Percentiles rank a stretch among this genome's conserved stretches.
These are phyloP conservation scores for Percopsis omiscomaycus DNA, from an alignment of 2,797 vertebrate genomes.

Conservation along the genomic window DNA sequence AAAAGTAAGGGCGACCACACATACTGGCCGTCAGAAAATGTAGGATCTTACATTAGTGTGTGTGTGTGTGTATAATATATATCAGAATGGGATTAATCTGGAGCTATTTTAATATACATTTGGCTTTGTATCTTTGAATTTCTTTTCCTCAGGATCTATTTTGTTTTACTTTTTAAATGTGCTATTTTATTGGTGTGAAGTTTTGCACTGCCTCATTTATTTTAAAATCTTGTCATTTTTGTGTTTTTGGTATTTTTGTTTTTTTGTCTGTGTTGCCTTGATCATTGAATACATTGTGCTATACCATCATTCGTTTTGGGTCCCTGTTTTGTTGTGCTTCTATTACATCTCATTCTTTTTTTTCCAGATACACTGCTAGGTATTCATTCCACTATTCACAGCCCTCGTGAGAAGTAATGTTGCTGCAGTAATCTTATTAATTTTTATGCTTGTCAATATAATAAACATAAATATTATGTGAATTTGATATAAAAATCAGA, in stretches of 20 bases:
- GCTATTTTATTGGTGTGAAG: slow-evolving; percentile 75
- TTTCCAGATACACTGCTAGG: slow-evolving; percentile 23
- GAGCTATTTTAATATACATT: slow-evolving; percentile 60
- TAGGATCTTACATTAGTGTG: slow-evolving; percentile 58
- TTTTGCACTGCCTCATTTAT: slow-evolving; percentile 80
- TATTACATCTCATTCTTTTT: slow-evolving; percentile 32
- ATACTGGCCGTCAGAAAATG: slow-evolving; percentile 49
- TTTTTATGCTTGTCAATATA: background rate
- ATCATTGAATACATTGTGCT: slow-evolving; percentile 77
- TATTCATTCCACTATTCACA: slow-evolving; percentile 47
- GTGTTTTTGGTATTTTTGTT: slow-evolving; percentile 50
- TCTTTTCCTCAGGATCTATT: slow-evolving; percentile 79
- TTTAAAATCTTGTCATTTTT: slow-evolving; percentile 60
- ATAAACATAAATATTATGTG: background rate
- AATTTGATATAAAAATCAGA: slow-evolving; percentile 17
- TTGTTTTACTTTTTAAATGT: slow-evolving; percentile 64
- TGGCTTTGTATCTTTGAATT: slow-evolving; percentile 60
- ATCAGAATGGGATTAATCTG: slow-evolving; percentile 63
- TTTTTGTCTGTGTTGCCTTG: slow-evolving; percentile 74
- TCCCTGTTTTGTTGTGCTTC: slow-evolving; percentile 55
- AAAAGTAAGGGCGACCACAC: slow-evolving; percentile 30
- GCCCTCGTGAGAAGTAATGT: slow-evolving; percentile 7
- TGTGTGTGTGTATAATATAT: slow-evolving; percentile 72
- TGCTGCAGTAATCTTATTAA: background rate
- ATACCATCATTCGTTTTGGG: slow-evolving; percentile 67